Evolutionary conservation across 2,797 vertebrate species (phyloP), one percentile per base, ranked within the genome.

Genomic region (Intellagama lesueurii): DNA sequence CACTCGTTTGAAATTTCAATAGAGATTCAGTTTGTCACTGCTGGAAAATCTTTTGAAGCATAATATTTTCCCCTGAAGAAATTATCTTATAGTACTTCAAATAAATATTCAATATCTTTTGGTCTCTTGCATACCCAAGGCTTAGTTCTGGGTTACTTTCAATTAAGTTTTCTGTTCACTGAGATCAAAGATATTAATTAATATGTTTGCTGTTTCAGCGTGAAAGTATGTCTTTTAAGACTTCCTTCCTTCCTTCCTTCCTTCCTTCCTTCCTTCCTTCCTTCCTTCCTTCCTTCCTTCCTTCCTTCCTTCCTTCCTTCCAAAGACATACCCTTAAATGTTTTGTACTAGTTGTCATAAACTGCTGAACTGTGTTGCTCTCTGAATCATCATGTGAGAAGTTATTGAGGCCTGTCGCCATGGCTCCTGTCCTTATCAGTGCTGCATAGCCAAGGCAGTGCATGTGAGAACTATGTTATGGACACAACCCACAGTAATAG

Each of bases 41-140:
- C 26, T 79, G 82, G 47, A 64, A 87, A 81, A 60, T 76, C 78
- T 76, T 82, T 76, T 69, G 77, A 82, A 86, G 88, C 56, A 89
- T n/a, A 81, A 52, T 52, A 81, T 86, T 76, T 56, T 2, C 60
- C 81, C 76, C 56, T 44, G 40, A 81, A 76, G 84, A 82, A n/a
- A 82, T 35, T 44, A 68, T 52, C 44, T 60, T 81, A 47, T 52
- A 89, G 35, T 14, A 35, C 72, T 89, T 73, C 56, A 72, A 81
- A 81, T 79, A 85, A 32, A 75, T 73, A 86, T 81, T 64, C 40
- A 81, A 66, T 16, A 49, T 81, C 19, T 81, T 81, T 85, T 75
- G 24, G 69, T 68, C 49, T 68, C n/a, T 64, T 76, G 40, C 49
- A 49, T 76, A 76, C 40, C 56, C 44, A 81, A 89, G 70, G 84